Conservation (phyloP, 2,888 invertebrate genomes). For the Andrena flavipes region DNA sequence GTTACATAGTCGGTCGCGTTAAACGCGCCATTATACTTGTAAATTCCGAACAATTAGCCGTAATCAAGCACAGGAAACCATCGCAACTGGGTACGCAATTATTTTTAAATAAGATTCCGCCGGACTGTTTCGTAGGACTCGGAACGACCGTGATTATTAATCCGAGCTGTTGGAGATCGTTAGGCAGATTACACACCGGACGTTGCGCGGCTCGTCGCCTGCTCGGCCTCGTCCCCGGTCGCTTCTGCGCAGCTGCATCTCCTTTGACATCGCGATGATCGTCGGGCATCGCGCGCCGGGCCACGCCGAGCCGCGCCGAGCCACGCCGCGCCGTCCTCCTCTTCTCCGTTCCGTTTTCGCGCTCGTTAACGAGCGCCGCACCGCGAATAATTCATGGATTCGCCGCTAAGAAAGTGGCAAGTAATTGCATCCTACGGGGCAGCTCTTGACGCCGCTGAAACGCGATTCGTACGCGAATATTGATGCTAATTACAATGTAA, state of each 20-base stretch:
- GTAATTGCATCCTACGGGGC: constrained; percentile 66
- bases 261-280: constrained; percentile 77
- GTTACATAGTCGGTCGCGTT: constrained; percentile 82
- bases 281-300: background rate
- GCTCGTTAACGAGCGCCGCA: constrained; percentile 64
- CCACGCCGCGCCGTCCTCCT: background rate
- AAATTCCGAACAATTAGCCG: constrained; percentile 84
- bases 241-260: constrained; percentile 49
- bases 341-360: constrained; percentile 55
- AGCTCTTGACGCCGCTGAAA: constrained; percentile 24
- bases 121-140: constrained; percentile 76
- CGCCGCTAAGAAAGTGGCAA: constrained; percentile 60
- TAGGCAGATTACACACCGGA: constrained; percentile 78
- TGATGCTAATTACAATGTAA: constrained; percentile 65
- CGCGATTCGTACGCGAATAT: constrained; percentile 56
- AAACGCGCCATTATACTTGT: constrained; percentile 84
- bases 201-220: constrained; percentile 70
- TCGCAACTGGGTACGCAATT: constrained; percentile 80
- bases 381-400: constrained; percentile 71
- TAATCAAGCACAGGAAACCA: constrained; percentile 84
- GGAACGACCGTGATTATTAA: constrained; percentile 81
- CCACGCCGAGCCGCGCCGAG: background rate
- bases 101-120: constrained; percentile 84
- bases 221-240: background rate
- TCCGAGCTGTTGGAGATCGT: constrained; percentile 77